Percentiles rank a stretch among this genome's conserved stretches.
These are phyloP conservation scores for Paracentrotus lividus DNA, from an alignment of 53 echinoderm and acorn worm genomes.

Conservation along the genomic window DNA sequence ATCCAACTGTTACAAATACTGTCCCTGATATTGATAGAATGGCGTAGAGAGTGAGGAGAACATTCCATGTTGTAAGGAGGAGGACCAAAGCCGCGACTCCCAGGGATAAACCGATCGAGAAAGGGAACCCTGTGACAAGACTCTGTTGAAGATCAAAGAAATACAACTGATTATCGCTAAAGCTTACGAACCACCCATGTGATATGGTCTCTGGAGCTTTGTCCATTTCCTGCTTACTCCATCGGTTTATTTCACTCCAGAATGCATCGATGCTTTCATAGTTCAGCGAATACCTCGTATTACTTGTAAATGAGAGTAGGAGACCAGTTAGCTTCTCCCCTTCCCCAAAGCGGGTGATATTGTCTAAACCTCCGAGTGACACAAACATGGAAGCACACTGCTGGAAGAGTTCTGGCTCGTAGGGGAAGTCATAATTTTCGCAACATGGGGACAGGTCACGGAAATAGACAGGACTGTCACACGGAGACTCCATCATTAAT, in stretches of 20 bases:
- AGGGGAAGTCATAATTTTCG: slow-evolving; percentile 76
- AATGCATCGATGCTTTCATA: slow-evolving; percentile 75
- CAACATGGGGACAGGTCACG: slow-evolving; percentile 73
- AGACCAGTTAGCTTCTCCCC: slow-evolving; percentile 60
- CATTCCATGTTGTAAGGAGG: slow-evolving; percentile 83
- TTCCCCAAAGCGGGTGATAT: not conserved
- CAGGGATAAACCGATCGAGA: slow-evolving; percentile 83
- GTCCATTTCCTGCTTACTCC: slow-evolving; percentile 67
- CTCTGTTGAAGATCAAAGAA: slow-evolving; percentile 90
- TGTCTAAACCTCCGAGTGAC: not conserved
- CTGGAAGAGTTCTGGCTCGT: slow-evolving; percentile 72
- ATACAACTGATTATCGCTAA: slow-evolving; percentile 72
- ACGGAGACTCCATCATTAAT: slow-evolving; percentile 73
- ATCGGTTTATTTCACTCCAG: slow-evolving; percentile 73
- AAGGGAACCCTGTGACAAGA: slow-evolving; percentile 74
- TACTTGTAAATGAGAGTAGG: slow-evolving; percentile 64
- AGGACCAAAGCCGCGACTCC: slow-evolving; percentile 82
- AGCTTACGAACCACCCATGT: slow-evolving; percentile 84
- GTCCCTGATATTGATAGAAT: slow-evolving; percentile 89
- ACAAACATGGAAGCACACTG: slow-evolving; percentile 64
- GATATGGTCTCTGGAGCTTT: slow-evolving; percentile 72
- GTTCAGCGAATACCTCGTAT: slow-evolving; percentile 63
- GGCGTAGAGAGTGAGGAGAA: slow-evolving; percentile 84
- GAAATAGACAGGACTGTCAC: not conserved
- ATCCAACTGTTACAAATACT: slow-evolving; percentile 84